Evolutionary conservation across 1,140 invertebrate species (phyloP).

Genomic region (Brachionus sp.): DNA sequence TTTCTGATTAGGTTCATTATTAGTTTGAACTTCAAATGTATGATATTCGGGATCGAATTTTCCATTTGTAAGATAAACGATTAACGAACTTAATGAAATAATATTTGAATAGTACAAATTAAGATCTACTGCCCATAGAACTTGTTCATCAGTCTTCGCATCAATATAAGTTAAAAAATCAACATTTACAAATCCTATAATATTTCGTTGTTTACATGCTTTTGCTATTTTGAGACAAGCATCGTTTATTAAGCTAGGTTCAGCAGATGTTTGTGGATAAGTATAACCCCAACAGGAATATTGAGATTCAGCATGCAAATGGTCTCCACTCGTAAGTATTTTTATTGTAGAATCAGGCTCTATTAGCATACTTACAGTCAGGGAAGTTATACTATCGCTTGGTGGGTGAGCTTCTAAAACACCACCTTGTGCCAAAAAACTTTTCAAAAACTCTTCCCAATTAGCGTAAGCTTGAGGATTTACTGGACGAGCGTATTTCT

Average conservation of each 20-base stretch:
- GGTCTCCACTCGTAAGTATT: constrained; percentile 56
- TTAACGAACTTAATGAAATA: constrained; percentile 54
- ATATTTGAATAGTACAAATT: constrained; percentile 56
- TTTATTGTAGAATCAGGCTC: constrained; percentile 54
- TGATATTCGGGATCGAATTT: constrained; percentile 53
- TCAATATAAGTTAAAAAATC: constrained; percentile 60
- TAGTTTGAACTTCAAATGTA: constrained; percentile 51
- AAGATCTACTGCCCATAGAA: constrained; percentile 57
- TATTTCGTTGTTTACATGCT: constrained; percentile 55
- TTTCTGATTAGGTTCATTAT: constrained; percentile 48
- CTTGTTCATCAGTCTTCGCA: constrained; percentile 53
- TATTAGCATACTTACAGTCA: constrained; percentile 57
- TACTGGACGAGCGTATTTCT: constrained; percentile 50
- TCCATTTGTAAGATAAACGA: constrained; percentile 56
- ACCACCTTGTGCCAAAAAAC: constrained; percentile 57
- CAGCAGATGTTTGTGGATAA: constrained; percentile 57
- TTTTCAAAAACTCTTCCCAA: constrained; percentile 54
- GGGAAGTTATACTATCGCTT: constrained; percentile 55
- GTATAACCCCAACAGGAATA: constrained; percentile 58
- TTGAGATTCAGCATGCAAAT: constrained; percentile 57
- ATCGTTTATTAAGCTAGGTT: constrained; percentile 53
- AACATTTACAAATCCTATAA: constrained; percentile 56
- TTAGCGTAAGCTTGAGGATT: constrained; percentile 53
- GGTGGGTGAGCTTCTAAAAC: constrained; percentile 59
- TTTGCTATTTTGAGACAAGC: constrained; percentile 53